Evolutionary conservation across 2,888 invertebrate species (phyloP).

Genomic region (Acanthosepion esculentum): DNA sequence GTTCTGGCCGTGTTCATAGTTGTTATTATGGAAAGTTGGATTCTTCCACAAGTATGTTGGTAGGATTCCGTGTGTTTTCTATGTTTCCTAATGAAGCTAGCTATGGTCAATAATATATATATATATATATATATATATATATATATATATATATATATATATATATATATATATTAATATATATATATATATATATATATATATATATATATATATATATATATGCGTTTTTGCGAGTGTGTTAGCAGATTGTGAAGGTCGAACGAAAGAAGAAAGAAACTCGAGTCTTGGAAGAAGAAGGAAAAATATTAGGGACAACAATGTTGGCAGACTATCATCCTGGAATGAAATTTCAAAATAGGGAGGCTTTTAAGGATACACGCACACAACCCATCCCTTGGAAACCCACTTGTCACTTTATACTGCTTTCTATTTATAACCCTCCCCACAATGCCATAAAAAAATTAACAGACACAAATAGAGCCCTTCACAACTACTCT

Average conservation of each 20-base stretch:
- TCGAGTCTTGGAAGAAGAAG: background rate
- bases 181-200: background rate
- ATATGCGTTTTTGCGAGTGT: accelerated
- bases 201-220: background rate
- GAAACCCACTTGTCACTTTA: background rate
- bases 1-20: too few relatives aligned
- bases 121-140: background rate
- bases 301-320: background rate
- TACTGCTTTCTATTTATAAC: too few relatives aligned
- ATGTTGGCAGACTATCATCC: background rate
- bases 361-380: background rate
- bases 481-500: background rate
- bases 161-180: background rate
- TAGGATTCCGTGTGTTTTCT: too few relatives aligned
- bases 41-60: too few relatives aligned
- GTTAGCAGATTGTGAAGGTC: background rate
- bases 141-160: background rate
- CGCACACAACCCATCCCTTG: background rate
- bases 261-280: background rate
- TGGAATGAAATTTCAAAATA: background rate
- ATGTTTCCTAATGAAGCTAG: too few relatives aligned
- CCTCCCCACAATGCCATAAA: background rate
- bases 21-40: too few relatives aligned
- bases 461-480: background rate
- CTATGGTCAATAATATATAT: too few relatives aligned